Conservation (phyloP, 2,888 invertebrate species). For the Lamellibrachia satsuma region DNA sequence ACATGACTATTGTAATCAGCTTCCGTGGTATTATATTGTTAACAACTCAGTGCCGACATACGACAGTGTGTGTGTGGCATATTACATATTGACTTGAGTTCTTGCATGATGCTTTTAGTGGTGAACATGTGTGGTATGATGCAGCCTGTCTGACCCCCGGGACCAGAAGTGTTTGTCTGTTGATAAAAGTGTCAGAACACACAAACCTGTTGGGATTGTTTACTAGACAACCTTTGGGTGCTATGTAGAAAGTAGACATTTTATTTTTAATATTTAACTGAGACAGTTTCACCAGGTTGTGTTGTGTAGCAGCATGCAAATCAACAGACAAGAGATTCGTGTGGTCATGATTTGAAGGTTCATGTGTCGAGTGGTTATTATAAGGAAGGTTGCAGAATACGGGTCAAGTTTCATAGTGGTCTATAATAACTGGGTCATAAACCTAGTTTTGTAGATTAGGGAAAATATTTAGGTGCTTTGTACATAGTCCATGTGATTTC, state of each 20-base stretch:
- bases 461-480: not conserved
- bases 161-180: not conserved
- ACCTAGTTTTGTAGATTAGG: not conserved
- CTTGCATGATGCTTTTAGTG: not conserved
- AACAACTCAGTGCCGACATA: not conserved
- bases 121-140: not conserved
- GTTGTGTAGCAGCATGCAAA: too few species aligned
- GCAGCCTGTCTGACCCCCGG: not conserved
- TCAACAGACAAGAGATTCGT: too few species aligned
- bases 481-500: not conserved
- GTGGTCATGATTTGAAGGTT: not conserved
- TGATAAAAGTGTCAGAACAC: not conserved
- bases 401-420: not conserved
- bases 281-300: too few species aligned
- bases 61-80: not conserved
- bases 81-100: not conserved
- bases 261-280: too few species aligned
- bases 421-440: not conserved
- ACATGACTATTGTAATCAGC: not conserved
- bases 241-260: too few species aligned
- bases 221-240: too few species aligned
- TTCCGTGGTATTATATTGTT: not conserved
- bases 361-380: not conserved
- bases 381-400: not conserved
- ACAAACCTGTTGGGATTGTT: too few species aligned